These are phyloP conservation scores for Lepus europaeus DNA, from an alignment of 2,113 vertebrate genomes.

Conservation along the genomic window DNA sequence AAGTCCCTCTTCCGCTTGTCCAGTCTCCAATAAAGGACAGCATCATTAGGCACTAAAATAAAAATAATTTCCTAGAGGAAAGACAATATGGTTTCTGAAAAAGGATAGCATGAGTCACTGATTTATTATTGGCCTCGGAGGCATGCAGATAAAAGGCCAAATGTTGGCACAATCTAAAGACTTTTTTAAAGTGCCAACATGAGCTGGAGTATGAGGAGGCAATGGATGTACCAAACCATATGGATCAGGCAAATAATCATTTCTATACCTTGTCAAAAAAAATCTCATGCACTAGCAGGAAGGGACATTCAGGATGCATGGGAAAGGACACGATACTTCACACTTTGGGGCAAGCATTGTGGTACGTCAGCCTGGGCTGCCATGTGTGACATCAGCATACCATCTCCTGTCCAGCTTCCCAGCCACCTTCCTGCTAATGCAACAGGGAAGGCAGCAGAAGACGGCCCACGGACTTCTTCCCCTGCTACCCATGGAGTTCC, in stretches of 20 bases:
- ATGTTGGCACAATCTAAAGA: neutral
- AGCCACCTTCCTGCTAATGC: no score
- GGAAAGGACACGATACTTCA: neutral
- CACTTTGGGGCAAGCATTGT: no score
- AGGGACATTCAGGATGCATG: neutral
- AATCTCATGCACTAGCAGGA: neutral
- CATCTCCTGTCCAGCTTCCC: no score
- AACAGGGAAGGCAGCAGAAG: no score
- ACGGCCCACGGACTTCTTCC: no score
- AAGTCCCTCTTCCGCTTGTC: constrained; percentile 42
- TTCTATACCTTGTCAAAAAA: neutral
- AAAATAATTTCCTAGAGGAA: constrained; percentile 76
- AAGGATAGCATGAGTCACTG: constrained; percentile 68
- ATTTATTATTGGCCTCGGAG: constrained; percentile 71
- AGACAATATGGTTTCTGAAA: constrained; percentile 71
- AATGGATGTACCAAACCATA: neutral
- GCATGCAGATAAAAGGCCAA: constrained; percentile 51
- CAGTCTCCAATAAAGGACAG: constrained; percentile 49
- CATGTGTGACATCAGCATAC: no score
- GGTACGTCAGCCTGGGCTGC: no score
- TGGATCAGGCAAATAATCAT: neutral
- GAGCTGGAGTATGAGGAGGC: neutral
- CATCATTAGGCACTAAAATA: constrained; percentile 60
- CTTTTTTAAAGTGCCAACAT: neutral
- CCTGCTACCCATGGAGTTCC: no score